Base-by-base conservation (phyloP, 1,140 invertebrate genomes). In the Oedothorax gibbosus region DNA sequence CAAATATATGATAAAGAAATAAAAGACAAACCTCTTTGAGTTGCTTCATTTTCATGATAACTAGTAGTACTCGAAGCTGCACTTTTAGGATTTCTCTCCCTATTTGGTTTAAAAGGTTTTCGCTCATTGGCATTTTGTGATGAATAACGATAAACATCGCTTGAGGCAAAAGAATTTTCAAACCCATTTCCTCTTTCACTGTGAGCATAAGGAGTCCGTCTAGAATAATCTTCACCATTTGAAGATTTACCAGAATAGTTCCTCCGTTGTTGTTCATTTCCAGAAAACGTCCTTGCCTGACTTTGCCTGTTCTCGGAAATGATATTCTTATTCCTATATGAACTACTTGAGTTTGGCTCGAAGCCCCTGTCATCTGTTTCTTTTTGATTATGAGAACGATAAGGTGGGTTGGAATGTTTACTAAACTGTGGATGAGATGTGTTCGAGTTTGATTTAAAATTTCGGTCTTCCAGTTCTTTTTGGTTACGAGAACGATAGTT, bases 21-120 rank as follows among this genome's bases (percentile, higher is more conserved):
- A 0, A 53, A 72, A 51, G 7, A 68, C 7, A 21, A 56, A 79
- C 77, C 77, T 79, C 77, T 79, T 79, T 79, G 77, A 79, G 21
- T 79, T 49, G 64, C 64, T 53, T 79, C 15, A 18, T 49, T 64
- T 64, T 64, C 75, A 7, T 66, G 20, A 10, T 71, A 49, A 15
- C 12, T 77, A 11, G 60, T 35, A 49, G 11, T 5, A 9, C 21
- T 49, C 35, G 10, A 18, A 18, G 21, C 7, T 66, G 20, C 20
- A 10, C 11, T n/a, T 18, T 51, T 71, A 51, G 2, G 68, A 51
- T 18, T 53, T n/a, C 11, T 21, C 15, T 66, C 51, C 56, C 35
- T 79, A n/a, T 21, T 35, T n/a, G 51, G 56, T 21, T 54, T 54
- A n/a, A 21, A 20, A 2, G 51, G 6, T 18, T 20, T 64, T 64